Base-by-base conservation (phyloP, 1,140 invertebrate species). In the Drosophila sulfurigaster region DNA sequence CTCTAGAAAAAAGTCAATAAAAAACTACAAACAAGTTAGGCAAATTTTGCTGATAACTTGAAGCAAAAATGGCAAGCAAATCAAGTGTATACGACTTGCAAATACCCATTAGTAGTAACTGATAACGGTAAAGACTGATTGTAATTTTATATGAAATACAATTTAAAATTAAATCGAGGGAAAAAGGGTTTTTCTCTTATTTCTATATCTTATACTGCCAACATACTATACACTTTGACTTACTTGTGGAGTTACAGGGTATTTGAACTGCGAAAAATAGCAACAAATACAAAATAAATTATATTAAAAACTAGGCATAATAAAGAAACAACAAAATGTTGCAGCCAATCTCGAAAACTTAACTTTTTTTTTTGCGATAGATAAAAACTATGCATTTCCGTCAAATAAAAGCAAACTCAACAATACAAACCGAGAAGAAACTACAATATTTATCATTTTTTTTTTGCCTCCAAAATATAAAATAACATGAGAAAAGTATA, bases 351-450 rank as follows among this genome's bases (percentile, higher is more conserved):
- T 45, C 16, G 56, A 45, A 74, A 73, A 63, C 49, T 58, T 58
- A 64, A 63, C 6, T 48, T 28, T 48, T 15, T 15, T 51, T 51
- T 52, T 35, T 35, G 64, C 16, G 16, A 62, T 16, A 65, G 65
- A 83, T 78, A 75, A 85, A 83, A 81, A 81, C 67, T 80, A 81
- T 85, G 7, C 8, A 38, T 38, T 85, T 83, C 73, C 81, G 77
- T 81, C 56, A 51, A 65, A 82, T 65, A 67, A 66, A 82, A 65
- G 28, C 76, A 51, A 75, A 65, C 45, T 48, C 52, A 67, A 76
- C 69, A 81, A 82, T 82, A 43, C 59, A 11, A 63, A 46, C 38
- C 25, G 15, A 59, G 52, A 68, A 35, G 5, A 28, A 54, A 54
- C 16, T 32, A 5, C 45, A 43, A 67, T 25, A 25, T 25, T 25